Evolutionary conservation across 2,797 vertebrate genomes (phyloP).

Genomic region (Pyrocephalus nanus): DNA sequence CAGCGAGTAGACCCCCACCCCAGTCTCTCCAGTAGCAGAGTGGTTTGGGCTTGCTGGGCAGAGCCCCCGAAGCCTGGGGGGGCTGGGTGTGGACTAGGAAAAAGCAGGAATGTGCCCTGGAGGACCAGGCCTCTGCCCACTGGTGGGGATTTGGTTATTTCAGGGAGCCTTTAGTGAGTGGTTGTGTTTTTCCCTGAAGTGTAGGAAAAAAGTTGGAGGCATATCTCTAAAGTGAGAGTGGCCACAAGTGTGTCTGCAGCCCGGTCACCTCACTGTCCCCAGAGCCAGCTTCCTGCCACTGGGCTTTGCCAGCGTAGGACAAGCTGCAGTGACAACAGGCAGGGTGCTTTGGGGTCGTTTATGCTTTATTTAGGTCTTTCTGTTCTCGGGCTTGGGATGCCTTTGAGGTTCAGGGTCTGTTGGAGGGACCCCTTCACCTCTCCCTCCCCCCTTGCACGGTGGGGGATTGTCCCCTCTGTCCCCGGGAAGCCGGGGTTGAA

Average conservation of each 20-base stretch:
- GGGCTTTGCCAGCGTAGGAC: neutral
- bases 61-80: neutral
- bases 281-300: neutral
- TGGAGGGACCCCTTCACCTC: slow-evolving; percentile 4
- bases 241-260: rapidly evolving
- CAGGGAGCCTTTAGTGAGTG: rapidly evolving
- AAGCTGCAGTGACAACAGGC: neutral
- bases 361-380: neutral
- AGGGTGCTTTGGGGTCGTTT: neutral
- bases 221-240: rapidly evolving
- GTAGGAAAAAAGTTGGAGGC: neutral
- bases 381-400: neutral
- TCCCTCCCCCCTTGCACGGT: neutral
- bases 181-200: neutral
- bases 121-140: neutral
- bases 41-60: neutral
- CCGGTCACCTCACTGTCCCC: neutral
- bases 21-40: rapidly evolving
- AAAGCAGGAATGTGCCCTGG: neutral
- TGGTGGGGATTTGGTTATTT: neutral
- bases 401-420: slow-evolving; percentile 34
- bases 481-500: slow-evolving; percentile 54
- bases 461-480: slow-evolving; percentile 29
- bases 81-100: rapidly evolving
- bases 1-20: neutral